Evolutionary conservation across 2,113 vertebrate species (phyloP).

Genomic region (Laterallus jamaicensis): DNA sequence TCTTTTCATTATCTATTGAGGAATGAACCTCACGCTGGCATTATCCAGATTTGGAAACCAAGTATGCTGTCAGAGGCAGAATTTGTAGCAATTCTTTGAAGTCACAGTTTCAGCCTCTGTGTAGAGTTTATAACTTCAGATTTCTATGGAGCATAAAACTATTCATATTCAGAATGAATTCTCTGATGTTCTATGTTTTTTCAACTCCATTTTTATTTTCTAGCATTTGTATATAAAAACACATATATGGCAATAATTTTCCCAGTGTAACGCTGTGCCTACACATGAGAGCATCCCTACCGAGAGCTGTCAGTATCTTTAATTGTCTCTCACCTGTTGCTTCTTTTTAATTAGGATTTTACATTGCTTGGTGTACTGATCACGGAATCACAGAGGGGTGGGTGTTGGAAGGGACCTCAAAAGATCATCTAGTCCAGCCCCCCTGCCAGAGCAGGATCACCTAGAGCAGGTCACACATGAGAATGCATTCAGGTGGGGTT

Average conservation of each 20-base stretch:
- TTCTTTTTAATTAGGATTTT: background rate
- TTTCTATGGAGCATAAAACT: background rate
- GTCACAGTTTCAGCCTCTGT: background rate
- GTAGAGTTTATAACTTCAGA: background rate
- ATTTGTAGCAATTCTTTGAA: slow-evolving; percentile 22
- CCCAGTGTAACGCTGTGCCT: background rate
- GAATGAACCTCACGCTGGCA: background rate
- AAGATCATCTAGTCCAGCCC: no score
- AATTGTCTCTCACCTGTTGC: background rate
- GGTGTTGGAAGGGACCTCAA: no score
- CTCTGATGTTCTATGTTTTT: background rate
- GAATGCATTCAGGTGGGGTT: no score
- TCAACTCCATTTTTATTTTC: background rate
- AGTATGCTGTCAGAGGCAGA: background rate
- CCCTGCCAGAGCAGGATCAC: no score
- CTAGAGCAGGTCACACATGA: no score
- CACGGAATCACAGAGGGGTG: no score
- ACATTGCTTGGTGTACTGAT: background rate
- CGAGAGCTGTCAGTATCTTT: background rate
- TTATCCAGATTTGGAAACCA: slow-evolving; percentile 39
- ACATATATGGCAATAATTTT: background rate
- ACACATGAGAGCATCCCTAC: background rate
- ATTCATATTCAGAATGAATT: background rate
- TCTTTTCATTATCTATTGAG: slow-evolving; percentile 24
- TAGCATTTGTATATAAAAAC: background rate